Base-by-base conservation (phyloP, 2,888 invertebrate genomes). In the Podabrus alpinus region DNA sequence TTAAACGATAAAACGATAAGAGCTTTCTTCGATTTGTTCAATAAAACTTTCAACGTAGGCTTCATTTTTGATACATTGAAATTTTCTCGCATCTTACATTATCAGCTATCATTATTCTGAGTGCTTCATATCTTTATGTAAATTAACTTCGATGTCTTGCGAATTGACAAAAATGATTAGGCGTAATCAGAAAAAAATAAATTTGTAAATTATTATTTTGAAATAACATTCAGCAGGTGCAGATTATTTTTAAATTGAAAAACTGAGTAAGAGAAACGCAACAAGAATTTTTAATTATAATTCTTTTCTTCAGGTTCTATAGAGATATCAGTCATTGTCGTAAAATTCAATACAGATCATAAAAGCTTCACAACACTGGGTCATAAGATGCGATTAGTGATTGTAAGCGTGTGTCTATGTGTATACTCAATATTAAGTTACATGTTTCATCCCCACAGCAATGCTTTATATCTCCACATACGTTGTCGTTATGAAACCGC, bases 341-440 rank as follows among this genome's bases (percentile, higher is more conserved):
- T 77, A 77, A 77, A 76, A 74, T 67, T 61, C 60, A 77, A 71
- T 70, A 64, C 67, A 24, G 68, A 67, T 62, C 72, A 74, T 77
- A 77, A 77, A 76, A 77, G 67, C 60, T 73, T 71, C 74, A 73
- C 67, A 69, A 74, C 67, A 67, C 59, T 16, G 17, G 77, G 74
- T 72, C 76, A 76, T 76, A 74, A 71, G 21, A 64, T 64, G 62
- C 62, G 62, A 19, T 64, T 64, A 21, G 62, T 19, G 62, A 64
- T 64, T 64, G 62, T 21, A n/a, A 19, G 21, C 62, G 62, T 64
- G 17, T 45, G 45, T 45, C 70, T 67, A 68, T 73, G 61, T 76
- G 73, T 76, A 69, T 72, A 72, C 74, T 72, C 77, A 74, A 77
- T 77, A 77, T 77, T 74, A 77, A 77, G 77, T 77, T 77, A 77